Conservation (phyloP, 2,113 vertebrate genomes). For the Paradisaea rubra region DNA sequence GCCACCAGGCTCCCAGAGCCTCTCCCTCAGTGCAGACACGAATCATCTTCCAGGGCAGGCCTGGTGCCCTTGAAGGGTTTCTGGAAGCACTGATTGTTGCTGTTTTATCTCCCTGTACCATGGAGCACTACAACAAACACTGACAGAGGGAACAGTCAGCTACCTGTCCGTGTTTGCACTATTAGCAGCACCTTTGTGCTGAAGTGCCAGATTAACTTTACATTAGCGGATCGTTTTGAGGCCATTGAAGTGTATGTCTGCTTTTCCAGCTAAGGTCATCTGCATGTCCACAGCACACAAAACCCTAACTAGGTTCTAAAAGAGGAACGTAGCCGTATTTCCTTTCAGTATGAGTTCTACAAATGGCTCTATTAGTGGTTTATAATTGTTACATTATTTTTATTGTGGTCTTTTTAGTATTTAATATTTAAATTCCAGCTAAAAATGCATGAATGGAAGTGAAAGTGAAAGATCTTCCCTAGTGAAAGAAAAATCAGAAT, state of each 20-base stretch:
- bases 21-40: background rate
- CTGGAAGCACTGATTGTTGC: background rate
- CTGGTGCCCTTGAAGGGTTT: background rate
- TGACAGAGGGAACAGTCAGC: background rate
- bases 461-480: background rate
- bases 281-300: background rate
- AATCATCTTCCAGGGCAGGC: background rate
- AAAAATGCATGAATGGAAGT: background rate
- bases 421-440: background rate
- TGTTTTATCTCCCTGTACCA: background rate
- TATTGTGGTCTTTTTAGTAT: background rate
- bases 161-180: fast-evolving
- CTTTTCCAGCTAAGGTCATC: background rate
- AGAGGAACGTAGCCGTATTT: background rate
- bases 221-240: background rate
- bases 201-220: background rate
- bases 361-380: background rate
- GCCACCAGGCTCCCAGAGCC: background rate
- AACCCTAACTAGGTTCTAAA: background rate
- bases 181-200: background rate
- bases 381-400: background rate
- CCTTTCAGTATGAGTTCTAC: background rate
- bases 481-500: background rate
- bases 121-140: background rate
- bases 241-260: background rate